A percentile compares a stretch with the other conserved stretches of the same genome.
These are phyloP conservation scores for Aphrocallistes beatrix DNA, from an alignment of 37 sponge, comb jelly and placozoan genomes.

Conservation along the genomic window DNA sequence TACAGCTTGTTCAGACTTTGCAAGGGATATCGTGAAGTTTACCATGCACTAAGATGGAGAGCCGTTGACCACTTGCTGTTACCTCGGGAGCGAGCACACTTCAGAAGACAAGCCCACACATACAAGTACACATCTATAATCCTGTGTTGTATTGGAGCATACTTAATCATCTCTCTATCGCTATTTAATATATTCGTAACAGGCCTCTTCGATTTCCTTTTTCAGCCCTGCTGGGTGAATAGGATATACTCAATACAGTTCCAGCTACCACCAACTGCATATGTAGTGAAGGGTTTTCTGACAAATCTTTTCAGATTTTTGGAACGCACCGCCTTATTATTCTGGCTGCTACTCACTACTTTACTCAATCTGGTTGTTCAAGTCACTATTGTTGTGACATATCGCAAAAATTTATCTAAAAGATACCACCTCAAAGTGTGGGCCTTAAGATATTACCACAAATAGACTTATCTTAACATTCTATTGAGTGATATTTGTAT, in stretches of 20 bases:
- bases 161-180: neutral
- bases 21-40: neutral
- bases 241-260: neutral
- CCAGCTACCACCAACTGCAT: neutral
- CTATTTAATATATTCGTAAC: neutral
- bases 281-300: neutral
- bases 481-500: too few relatives aligned
- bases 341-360: neutral
- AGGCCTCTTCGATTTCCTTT: neutral
- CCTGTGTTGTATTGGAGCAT: neutral
- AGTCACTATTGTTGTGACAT: neutral
- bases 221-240: neutral
- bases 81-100: neutral
- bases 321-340: neutral
- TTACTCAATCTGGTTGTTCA: neutral
- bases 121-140: neutral
- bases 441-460: too few relatives aligned
- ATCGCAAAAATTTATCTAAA: too few relatives aligned
- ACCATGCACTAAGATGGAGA: neutral
- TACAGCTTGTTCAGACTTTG: neutral
- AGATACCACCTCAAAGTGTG: too few relatives aligned
- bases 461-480: too few relatives aligned
- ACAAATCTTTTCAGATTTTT: neutral
- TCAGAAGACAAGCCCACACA: neutral
- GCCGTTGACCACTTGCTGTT: neutral